A percentile compares a stretch with the other conserved stretches of the same genome.
phyloP scores from a whole-genome alignment of 2,888 invertebrate genomes.

The Trissonchulus latispiculum region DNA sequence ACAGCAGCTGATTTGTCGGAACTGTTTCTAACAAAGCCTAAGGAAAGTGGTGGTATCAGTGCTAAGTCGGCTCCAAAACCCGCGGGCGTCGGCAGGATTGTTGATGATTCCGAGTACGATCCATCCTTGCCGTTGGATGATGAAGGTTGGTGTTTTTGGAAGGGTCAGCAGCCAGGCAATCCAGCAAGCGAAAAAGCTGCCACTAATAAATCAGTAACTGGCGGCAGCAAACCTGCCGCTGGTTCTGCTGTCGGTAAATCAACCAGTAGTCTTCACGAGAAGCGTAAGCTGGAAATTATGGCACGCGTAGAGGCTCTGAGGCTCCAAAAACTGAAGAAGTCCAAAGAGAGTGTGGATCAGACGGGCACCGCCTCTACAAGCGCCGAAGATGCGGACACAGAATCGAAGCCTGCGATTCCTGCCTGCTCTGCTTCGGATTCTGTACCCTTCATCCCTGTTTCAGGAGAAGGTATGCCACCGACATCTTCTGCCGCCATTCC shows the following conservation, averaged over 20 bases:
- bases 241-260: too few relatives aligned
- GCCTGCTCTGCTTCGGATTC: too few relatives aligned
- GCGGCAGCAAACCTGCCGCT: neutral
- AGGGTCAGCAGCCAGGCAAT: neutral
- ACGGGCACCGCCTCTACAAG: too few relatives aligned
- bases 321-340: neutral
- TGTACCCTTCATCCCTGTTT: too few relatives aligned
- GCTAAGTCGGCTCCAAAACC: too few relatives aligned
- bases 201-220: neutral
- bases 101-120: neutral
- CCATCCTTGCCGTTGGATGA: neutral
- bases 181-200: neutral
- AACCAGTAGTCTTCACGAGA: neutral
- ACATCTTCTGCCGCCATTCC: too few relatives aligned
- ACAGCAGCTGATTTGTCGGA: neutral
- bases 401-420: neutral
- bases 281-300: neutral
- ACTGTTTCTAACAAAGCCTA: too few relatives aligned
- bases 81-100: too few relatives aligned
- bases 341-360: neutral
- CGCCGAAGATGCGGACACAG: neutral
- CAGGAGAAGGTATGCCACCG: too few relatives aligned
- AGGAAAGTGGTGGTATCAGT: too few relatives aligned
- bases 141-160: neutral
- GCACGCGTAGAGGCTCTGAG: neutral